These are phyloP conservation scores for Heterohyrax brucei DNA, from an alignment of 2,797 vertebrate species.

Conservation along the genomic window DNA sequence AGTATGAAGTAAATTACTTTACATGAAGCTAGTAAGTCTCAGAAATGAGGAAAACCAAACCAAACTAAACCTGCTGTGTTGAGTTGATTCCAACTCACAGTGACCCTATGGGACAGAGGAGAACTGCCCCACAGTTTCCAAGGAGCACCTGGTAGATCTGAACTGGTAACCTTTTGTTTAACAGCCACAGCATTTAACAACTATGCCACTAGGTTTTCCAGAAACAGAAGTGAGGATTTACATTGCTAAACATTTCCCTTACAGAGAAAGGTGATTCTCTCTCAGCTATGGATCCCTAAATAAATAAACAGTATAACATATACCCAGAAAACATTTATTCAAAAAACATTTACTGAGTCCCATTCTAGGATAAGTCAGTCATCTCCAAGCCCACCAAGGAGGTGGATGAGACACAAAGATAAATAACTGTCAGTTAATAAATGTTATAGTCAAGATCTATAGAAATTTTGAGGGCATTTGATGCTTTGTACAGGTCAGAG, in stretches of 20 bases:
- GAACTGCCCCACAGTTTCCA: no score
- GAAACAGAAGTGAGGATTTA: not conserved
- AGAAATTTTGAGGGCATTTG: not conserved
- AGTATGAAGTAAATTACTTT: not conserved
- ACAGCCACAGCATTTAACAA: no score
- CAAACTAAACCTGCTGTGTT: no score
- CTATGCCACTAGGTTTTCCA: no score
- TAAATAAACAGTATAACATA: not conserved
- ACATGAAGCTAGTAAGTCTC: conserved; percentile 23
- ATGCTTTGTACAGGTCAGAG: no score
- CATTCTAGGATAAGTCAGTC: not conserved
- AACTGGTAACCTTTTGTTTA: no score
- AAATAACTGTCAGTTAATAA: conserved; percentile 41
- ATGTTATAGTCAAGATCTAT: not conserved
- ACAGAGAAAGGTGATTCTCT: conserved; percentile 34
- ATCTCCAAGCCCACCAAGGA: conserved; percentile 37
- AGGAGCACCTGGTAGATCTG: no score
- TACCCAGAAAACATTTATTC: conserved; percentile 21
- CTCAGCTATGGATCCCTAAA: conserved; percentile 33
- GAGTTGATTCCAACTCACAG: no score
- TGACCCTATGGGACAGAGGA: no score
- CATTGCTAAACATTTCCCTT: not conserved
- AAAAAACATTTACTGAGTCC: conserved; percentile 19
- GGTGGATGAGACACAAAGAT: not conserved
- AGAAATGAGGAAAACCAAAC: not conserved